Evolutionary conservation across 2,797 vertebrate species (phyloP).

Genomic region (Euthynnus affinis): DNA sequence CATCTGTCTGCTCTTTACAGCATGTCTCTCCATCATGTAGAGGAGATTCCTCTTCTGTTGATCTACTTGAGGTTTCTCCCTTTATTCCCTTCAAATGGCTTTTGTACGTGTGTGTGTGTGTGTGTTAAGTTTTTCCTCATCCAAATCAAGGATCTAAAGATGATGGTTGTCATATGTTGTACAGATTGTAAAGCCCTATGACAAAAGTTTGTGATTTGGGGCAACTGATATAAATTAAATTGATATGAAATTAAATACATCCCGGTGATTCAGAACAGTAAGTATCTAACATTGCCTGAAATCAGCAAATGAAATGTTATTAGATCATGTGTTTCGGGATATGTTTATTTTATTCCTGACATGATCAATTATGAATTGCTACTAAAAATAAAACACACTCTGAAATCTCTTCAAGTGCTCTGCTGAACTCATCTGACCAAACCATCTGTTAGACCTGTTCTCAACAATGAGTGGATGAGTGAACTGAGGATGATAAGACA

Average conservation of each 20-base stretch:
- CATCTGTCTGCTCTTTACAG: not conserved
- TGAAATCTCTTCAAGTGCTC: constrained; percentile 52
- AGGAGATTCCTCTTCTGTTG: not conserved
- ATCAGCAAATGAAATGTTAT: not conserved
- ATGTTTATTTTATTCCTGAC: constrained; percentile 9
- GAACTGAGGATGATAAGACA: constrained; percentile 17
- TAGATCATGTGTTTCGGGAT: not conserved
- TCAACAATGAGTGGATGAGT: constrained; percentile 50
- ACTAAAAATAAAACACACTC: constrained; percentile 59
- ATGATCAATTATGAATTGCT: constrained; percentile 7
- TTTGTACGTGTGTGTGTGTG: not conserved
- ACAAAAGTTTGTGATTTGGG: too few species aligned
- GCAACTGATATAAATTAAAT: not conserved
- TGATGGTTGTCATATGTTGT: too few species aligned
- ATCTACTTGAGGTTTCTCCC: not conserved
- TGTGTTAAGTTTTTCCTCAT: too few species aligned
- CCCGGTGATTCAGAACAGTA: not conserved
- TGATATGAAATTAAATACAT: not conserved
- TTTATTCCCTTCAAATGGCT: not conserved
- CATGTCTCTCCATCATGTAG: not conserved
- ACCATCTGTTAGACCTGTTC: constrained; percentile 74
- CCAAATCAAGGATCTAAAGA: too few species aligned
- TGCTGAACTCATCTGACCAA: constrained; percentile 67
- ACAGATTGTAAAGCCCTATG: too few species aligned
- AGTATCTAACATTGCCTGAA: not conserved